Conservation (phyloP, 2,797 vertebrate species). For the Botia kubotai region DNA sequence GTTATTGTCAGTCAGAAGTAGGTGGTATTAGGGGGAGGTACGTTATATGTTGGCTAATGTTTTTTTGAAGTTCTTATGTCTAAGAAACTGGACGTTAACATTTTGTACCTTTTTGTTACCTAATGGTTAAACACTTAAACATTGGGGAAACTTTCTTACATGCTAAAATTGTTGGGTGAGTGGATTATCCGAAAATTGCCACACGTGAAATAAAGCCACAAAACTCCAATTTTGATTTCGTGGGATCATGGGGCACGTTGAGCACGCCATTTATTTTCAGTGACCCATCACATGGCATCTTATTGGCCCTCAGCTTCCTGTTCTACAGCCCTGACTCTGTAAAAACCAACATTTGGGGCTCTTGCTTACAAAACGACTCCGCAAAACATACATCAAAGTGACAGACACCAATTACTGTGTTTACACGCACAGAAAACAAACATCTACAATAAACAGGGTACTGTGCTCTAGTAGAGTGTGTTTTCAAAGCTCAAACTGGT, state of each 20-base stretch:
- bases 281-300: constrained; percentile 33
- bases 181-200: no score
- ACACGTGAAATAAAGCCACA: no score
- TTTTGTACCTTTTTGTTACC: no score
- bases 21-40: neutral
- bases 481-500: neutral
- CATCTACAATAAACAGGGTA: neutral
- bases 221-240: neutral
- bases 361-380: constrained; percentile 35
- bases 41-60: no score
- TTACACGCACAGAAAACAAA: constrained; percentile 4
- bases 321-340: constrained; percentile 30
- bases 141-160: no score
- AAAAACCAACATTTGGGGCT: constrained; percentile 30
- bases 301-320: constrained; percentile 42
- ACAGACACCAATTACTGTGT: constrained; percentile 12
- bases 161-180: no score
- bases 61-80: no score
- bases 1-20: neutral
- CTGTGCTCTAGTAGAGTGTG: neutral
- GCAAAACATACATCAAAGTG: constrained; percentile 45
- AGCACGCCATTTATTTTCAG: constrained; percentile 28
- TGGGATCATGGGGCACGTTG: neutral
- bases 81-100: no score
- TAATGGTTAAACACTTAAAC: no score